These are phyloP conservation scores for Sebastiscus tertius DNA, from an alignment of 2,797 vertebrate genomes.

Conservation along the genomic window DNA sequence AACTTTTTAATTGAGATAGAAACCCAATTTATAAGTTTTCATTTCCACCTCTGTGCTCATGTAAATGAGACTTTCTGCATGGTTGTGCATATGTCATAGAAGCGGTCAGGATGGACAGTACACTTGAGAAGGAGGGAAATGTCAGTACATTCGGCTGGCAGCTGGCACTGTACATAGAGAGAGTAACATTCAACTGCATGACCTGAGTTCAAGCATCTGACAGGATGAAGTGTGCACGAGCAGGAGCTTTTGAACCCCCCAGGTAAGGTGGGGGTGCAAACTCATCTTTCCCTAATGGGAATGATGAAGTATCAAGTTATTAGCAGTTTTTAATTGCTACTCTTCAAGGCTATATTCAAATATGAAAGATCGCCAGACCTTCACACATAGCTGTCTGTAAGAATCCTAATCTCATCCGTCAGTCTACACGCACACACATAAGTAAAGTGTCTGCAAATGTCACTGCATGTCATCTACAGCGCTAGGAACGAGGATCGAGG, in stretches of 20 bases:
- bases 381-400: constrained; percentile 16
- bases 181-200: constrained; percentile 1
- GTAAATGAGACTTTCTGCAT: constrained; percentile 62
- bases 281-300: constrained; percentile 1
- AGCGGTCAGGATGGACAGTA: constrained; percentile 15
- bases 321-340: constrained; percentile 6
- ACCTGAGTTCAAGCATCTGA: constrained; percentile 14
- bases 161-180: constrained; percentile 1
- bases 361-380: constrained; percentile 17
- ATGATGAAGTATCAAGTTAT: constrained; percentile 18
- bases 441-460: constrained; percentile 27
- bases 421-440: neutral
- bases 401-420: constrained; percentile 27
- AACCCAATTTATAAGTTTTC: constrained; percentile 72
- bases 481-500: constrained; percentile 6
- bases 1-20: constrained; percentile 78
- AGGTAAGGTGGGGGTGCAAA: neutral
- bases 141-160: constrained; percentile 7
- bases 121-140: constrained; percentile 21
- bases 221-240: constrained; percentile 6
- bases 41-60: constrained; percentile 60
- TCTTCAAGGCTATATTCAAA: neutral
- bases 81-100: constrained; percentile 33
- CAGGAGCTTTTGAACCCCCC: neutral
- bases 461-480: constrained; percentile 17